A percentile compares a stretch with the other conserved stretches of the same genome.
phyloP scores from a whole-genome alignment of 2,888 invertebrate genomes.

The Sphaeridia pumilis region DNA sequence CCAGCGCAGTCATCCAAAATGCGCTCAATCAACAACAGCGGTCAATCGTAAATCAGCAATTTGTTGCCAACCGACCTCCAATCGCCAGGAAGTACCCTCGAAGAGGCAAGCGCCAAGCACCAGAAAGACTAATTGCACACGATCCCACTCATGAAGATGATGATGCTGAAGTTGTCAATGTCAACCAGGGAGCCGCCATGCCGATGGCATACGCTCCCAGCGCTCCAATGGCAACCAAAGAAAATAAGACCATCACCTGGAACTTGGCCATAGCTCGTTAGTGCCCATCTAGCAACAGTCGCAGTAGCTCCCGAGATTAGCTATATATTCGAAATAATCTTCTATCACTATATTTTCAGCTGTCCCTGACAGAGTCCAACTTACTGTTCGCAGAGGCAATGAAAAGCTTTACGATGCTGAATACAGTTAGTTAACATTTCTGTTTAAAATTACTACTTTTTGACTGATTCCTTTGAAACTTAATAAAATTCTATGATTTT shows the following conservation, averaged over 20 bases:
- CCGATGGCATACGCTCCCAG: no score
- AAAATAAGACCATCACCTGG: background rate
- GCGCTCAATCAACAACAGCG: no score
- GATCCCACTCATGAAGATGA: background rate
- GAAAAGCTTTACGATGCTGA: background rate
- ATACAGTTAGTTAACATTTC: background rate
- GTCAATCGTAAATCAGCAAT: no score
- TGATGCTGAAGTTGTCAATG: background rate
- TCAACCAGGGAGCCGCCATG: no score
- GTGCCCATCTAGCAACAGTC: no score
- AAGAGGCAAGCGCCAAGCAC: no score
- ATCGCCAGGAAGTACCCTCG: no score
- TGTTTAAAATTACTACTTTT: background rate
- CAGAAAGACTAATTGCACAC: background rate
- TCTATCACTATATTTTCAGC: background rate
- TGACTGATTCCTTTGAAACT: background rate
- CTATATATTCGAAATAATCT: no score
- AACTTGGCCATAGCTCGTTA: background rate
- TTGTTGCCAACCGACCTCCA: no score
- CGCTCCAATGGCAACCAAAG: no score
- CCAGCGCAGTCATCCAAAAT: no score
- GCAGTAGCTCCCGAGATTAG: no score
- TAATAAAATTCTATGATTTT: background rate
- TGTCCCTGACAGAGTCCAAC: background rate
- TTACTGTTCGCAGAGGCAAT: background rate